phyloP scores from a whole-genome alignment of 2,797 vertebrate species.

The Leptodactylus fallax region DNA sequence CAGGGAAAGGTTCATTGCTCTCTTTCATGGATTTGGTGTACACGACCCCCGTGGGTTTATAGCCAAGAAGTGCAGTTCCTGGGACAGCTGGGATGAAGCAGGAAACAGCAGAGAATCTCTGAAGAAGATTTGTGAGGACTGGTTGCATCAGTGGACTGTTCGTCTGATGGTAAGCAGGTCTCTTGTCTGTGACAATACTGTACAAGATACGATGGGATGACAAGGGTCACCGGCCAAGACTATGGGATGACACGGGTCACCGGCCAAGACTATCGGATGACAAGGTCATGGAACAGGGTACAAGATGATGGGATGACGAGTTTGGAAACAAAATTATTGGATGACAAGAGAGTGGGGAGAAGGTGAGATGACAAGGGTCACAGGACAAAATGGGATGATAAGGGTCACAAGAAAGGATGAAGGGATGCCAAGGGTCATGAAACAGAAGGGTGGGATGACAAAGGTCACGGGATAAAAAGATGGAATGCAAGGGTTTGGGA shows the following conservation, averaged over 20 bases:
- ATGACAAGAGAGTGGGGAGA: too few species aligned
- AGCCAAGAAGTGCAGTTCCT: neutral
- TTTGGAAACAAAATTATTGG: too few species aligned
- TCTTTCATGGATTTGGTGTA: constrained; percentile 1
- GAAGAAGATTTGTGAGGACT: neutral
- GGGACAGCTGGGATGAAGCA: constrained; percentile 1
- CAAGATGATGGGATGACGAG: too few species aligned
- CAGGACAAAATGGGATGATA: too few species aligned
- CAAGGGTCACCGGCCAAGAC: neutral
- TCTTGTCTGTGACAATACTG: neutral
- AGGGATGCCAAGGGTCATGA: too few species aligned
- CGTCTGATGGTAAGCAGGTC: neutral
- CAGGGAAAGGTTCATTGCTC: neutral
- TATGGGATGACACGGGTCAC: too few species aligned
- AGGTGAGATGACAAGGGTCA: too few species aligned
- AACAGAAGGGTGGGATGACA: neutral
- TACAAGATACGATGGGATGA: neutral
- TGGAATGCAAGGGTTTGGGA: too few species aligned
- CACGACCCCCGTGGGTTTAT: constrained; percentile 21
- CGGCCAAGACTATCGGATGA: neutral
- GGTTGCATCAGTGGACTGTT: neutral
- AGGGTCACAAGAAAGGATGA: too few species aligned
- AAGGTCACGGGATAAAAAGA: neutral
- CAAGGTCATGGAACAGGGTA: neutral
- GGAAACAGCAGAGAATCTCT: neutral